These are phyloP conservation scores for Anthoscopus minutus DNA, from an alignment of 2,113 vertebrate species.

Conservation along the genomic window DNA sequence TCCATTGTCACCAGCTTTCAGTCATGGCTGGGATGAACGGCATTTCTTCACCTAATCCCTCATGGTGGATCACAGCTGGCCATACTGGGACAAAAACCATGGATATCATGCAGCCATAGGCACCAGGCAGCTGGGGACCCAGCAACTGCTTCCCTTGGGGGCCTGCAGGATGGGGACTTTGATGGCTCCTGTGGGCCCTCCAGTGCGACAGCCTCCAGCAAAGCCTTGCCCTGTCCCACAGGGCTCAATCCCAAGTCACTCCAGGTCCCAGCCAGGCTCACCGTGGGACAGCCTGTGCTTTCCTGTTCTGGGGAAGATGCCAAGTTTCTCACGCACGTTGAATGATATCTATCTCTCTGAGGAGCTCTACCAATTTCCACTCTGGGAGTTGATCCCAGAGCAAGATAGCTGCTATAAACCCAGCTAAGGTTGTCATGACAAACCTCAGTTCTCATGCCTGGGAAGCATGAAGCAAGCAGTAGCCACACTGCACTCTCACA, in stretches of 20 bases:
- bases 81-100: rapidly evolving
- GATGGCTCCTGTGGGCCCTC: neutral
- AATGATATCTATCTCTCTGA: neutral
- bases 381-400: neutral
- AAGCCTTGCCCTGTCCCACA: rapidly evolving
- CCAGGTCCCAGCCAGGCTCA: neutral
- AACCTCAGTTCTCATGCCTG: neutral
- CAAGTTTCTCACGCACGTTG: rapidly evolving
- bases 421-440: neutral
- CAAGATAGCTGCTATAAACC: neutral
- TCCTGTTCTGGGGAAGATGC: neutral
- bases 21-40: neutral
- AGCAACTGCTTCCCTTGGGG: neutral
- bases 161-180: rapidly evolving
- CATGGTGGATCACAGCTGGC: neutral
- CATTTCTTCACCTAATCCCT: neutral
- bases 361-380: neutral
- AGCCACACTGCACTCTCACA: neutral
- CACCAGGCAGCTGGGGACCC: neutral
- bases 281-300: rapidly evolving
- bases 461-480: neutral
- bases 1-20: neutral
- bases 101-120: neutral
- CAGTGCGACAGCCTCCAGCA: rapidly evolving
- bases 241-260: rapidly evolving